Base-by-base conservation (phyloP, 1,140 invertebrate genomes). In the Leptestheria dahalacensis region DNA sequence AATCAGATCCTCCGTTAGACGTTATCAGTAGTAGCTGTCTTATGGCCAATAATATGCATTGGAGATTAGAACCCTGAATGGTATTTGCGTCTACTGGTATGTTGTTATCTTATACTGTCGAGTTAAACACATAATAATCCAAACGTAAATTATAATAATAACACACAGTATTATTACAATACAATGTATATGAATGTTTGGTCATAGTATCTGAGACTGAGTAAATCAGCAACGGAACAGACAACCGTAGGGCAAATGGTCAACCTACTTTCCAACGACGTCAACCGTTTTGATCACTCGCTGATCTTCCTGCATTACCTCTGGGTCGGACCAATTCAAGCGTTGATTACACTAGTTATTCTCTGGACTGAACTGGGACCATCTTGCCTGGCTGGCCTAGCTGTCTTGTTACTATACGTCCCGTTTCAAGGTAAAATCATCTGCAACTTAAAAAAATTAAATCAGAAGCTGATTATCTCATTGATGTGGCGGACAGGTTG, bases 181-280 rank as follows among this genome's bases (percentile, higher is more conserved):
- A 56, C 50, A 61, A 12, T 61, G 56, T 60, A 21, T 53, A 72
- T n/a, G n/a, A n/a, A n/a, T n/a, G n/a, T n/a, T n/a, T n/a, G n/a
- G n/a, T n/a, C n/a, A 29, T 53, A 72, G 70, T 63, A 75, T 1
- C 66, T 84, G 47, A 73, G 71, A 63, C 65, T 83, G 0, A 80
- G 77, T 59, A 80, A 79, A 64, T 79, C 77, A 1, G 81, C 86
- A 9, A 70, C 92, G 29, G 79, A 80, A 20, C 77, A 85, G 66
- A 88, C 85, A 4, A 87, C 86, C 2, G 79, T 80, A 41, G 91
- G 91, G 10, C 85, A 96, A 74, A 84, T 95, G 68, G 84, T 95
- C 12, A 97, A 95, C 72, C 75, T 96, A 4, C 76, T 97, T 61
- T 91, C 90, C 11, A 96, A 94, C 71, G 91, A 96, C 70, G 82